phyloP scores from a whole-genome alignment of 2,888 invertebrate species.

The Meganola albula region DNA sequence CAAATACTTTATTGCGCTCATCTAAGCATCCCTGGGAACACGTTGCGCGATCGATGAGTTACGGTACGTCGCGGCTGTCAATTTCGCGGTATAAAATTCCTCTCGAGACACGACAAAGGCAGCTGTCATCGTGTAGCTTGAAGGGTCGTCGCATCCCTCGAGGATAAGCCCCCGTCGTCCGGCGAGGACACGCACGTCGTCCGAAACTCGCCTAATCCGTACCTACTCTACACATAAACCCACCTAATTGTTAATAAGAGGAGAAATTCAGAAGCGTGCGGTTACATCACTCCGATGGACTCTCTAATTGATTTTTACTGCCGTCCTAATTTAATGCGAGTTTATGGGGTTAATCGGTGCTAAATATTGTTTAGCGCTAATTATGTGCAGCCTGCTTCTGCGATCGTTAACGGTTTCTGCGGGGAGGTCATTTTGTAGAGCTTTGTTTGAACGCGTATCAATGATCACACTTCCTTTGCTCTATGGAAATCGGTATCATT shows the following conservation, averaged over 20 bases:
- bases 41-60: slow-evolving; percentile 54
- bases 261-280: slow-evolving; percentile 67
- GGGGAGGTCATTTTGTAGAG: slow-evolving; percentile 32
- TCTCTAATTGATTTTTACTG: slow-evolving; percentile 72
- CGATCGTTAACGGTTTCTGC: slow-evolving; percentile 38
- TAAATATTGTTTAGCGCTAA: slow-evolving; percentile 64
- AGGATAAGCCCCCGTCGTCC: slow-evolving; percentile 65
- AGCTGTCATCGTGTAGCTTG: slow-evolving; percentile 67
- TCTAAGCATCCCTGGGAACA: slow-evolving; percentile 52
- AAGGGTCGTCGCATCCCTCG: slow-evolving; percentile 67
- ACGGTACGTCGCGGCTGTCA: slow-evolving; percentile 61
- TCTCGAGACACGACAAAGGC: slow-evolving; percentile 66
- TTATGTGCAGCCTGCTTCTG: slow-evolving; percentile 52
- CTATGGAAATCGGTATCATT: no score
- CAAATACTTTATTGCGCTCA: slow-evolving; percentile 61
- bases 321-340: slow-evolving; percentile 59
- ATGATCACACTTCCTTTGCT: slow-evolving; percentile 13
- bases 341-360: slow-evolving; percentile 57
- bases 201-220: slow-evolving; percentile 65
- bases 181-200: slow-evolving; percentile 64
- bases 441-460: slow-evolving; percentile 33
- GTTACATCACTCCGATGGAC: slow-evolving; percentile 58
- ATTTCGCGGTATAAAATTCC: slow-evolving; percentile 71
- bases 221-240: slow-evolving; percentile 73
- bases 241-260: slow-evolving; percentile 77